Evolutionary conservation across 2,113 vertebrate genomes (phyloP), one percentile per base, ranked within the genome.

Genomic region (Aphyosemion australe): DNA sequence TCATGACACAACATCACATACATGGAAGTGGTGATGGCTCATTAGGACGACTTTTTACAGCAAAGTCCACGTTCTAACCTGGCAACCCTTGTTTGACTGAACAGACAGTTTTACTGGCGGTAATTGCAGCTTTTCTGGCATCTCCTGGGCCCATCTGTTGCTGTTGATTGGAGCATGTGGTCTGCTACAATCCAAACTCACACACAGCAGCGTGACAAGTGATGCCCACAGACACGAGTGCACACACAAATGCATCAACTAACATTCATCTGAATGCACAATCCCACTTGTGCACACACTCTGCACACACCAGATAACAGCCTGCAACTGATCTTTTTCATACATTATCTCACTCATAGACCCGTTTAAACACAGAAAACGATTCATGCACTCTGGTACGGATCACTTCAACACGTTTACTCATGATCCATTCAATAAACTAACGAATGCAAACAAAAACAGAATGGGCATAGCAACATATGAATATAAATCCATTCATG

Each of bases 141-240:
- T 76, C 76, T 74, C 46, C 65, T 80, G 52, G 47, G 59, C 65
- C 87, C 84, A 87, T 88, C 89, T 90, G 87, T 72, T 84, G 66
- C 66, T 63, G 60, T 69, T 37, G 31, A 78, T 63, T 71, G 51
- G 48, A 72, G 68, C 78, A 87, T 87, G 82, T 74, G 81, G 74
- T 65, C 51, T 65, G 18, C 34, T 62, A 61, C 54, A 43, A 55
- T 84, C 65, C 54, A 72, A 58, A 73, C 16, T 66, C 63, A 50
- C 32, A 26, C 31, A 61, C n/a, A 21, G 1, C 41, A 56, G 16
- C 46, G 49, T 32, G 34, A 76, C 41, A 57, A 56, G 46, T 10
- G 0, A 39, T 37, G 26, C 57, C 19, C 47, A 58, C 46, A 43
- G 57, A 61, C 65, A 69, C 6, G 0, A 52, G 42, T 46, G 34